Conservation (phyloP, 2,113 vertebrate species). For the Cariama cristata region DNA sequence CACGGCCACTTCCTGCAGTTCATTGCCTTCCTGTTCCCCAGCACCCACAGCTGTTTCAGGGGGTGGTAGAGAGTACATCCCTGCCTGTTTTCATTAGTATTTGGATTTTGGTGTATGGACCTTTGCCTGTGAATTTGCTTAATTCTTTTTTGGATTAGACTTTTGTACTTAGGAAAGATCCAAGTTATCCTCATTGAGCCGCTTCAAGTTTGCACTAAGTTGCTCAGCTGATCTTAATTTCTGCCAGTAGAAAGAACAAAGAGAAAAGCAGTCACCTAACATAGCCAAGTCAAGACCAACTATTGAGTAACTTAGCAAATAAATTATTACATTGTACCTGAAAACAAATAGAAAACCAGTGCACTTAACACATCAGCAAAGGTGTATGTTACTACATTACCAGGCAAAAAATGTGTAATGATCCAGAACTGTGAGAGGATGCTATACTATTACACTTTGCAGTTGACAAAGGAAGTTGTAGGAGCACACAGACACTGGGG, state of each 20-base stretch:
- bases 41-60: not conserved
- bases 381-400: not conserved
- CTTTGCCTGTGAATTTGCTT: not conserved
- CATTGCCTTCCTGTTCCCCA: not conserved
- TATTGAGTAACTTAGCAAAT: not conserved
- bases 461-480: not conserved
- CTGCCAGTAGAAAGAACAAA: not conserved
- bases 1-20: not conserved
- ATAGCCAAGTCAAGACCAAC: not conserved
- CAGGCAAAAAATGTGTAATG: not conserved
- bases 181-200: not conserved
- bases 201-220: not conserved
- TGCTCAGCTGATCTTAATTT: not conserved
- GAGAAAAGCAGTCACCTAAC: not conserved
- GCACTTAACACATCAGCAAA: not conserved
- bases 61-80: not conserved
- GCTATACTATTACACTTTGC: not conserved
- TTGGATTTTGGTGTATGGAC: not conserved
- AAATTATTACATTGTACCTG: not conserved
- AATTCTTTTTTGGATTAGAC: not conserved
- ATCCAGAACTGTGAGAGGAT: not conserved
- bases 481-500: not conserved
- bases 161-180: not conserved
- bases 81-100: not conserved
- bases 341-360: not conserved